Conservation (phyloP, 2,797 vertebrate genomes). For the Hypotaenidia philippensis region DNA sequence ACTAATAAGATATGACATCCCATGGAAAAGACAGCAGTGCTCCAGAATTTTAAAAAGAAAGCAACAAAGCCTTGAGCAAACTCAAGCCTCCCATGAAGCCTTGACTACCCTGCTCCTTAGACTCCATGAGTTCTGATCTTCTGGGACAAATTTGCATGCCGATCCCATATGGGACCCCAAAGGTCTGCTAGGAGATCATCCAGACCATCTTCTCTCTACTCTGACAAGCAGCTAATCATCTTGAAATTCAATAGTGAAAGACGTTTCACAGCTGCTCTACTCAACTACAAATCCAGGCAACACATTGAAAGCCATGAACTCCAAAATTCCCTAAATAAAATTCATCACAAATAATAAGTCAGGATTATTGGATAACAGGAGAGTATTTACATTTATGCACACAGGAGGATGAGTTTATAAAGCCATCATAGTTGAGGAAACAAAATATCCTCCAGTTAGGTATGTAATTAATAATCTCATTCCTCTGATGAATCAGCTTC, state of each 20-base stretch:
- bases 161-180: neutral
- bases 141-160: neutral
- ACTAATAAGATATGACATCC: conserved; percentile 26
- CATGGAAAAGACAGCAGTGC: neutral
- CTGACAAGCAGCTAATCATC: neutral
- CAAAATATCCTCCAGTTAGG: neutral
- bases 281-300: neutral
- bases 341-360: neutral
- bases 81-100: neutral
- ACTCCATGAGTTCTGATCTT: neutral
- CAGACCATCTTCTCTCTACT: neutral
- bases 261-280: neutral
- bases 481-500: neutral
- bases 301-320: neutral
- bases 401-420: neutral
- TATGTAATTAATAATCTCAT: neutral
- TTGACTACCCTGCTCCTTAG: neutral
- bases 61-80: neutral
- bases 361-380: neutral
- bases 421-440: neutral
- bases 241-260: neutral
- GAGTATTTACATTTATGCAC: neutral
- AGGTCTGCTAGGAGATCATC: neutral
- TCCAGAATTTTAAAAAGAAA: conserved; percentile 9
- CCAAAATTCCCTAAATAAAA: neutral